Percentiles rank a stretch among this genome's conserved stretches.
These are phyloP conservation scores for Pyrrhura leucotis DNA, from an alignment of 2,797 vertebrate species.

Conservation along the genomic window DNA sequence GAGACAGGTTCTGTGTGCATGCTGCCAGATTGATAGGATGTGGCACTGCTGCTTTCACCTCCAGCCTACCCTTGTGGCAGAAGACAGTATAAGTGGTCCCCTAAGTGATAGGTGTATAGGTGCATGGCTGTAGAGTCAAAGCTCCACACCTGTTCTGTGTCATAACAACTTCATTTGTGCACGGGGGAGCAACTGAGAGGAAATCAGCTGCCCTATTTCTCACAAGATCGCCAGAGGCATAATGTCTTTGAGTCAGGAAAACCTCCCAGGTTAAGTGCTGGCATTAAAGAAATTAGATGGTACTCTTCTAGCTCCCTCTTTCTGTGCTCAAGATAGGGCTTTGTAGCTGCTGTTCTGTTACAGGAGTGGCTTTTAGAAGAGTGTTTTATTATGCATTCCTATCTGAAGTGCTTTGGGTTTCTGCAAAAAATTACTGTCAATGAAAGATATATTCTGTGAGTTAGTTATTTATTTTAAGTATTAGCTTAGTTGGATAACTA, in stretches of 20 bases:
- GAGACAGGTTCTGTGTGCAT: neutral
- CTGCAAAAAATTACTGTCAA: neutral
- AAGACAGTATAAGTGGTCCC: slow-evolving; percentile 9
- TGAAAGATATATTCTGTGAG: neutral
- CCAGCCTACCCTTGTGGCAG: slow-evolving; percentile 1
- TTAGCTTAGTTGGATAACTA: neutral
- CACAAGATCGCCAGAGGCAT: neutral
- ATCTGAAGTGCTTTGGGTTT: neutral
- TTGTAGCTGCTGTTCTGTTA: neutral
- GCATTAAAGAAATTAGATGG: neutral
- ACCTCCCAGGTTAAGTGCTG: neutral
- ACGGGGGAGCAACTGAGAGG: neutral
- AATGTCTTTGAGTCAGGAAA: slow-evolving; percentile 13
- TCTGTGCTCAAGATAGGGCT: neutral
- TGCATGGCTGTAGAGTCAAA: slow-evolving; percentile 36
- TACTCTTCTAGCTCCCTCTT: neutral
- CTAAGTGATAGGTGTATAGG: neutral
- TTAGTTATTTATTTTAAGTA: neutral
- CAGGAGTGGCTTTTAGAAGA: neutral
- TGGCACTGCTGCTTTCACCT: slow-evolving; percentile 40
- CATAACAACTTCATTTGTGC: slow-evolving; percentile 41
- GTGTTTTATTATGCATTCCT: neutral
- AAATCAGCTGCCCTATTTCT: neutral
- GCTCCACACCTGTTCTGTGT: slow-evolving; percentile 58
- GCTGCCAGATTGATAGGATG: slow-evolving; percentile 20